Conservation (phyloP, 1,140 invertebrate genomes). For the Macrosteles quadrilineatus region DNA sequence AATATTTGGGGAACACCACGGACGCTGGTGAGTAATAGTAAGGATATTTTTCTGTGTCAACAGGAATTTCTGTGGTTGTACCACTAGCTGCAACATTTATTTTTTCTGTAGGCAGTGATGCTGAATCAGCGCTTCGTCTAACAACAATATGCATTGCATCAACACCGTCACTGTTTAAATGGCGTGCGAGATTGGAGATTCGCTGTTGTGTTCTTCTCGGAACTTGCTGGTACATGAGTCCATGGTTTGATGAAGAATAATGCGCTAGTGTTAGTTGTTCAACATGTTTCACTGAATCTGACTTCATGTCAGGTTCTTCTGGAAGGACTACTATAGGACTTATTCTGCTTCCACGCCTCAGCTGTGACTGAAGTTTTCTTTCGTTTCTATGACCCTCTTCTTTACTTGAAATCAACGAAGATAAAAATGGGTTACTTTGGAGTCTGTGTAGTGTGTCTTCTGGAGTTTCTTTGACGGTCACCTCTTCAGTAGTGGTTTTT, state of each 20-base stretch:
- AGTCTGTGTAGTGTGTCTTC: not conserved
- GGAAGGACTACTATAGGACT: not conserved
- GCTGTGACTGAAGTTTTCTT: not conserved
- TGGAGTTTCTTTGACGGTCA: not conserved
- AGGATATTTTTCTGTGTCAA: slow-evolving; percentile 53
- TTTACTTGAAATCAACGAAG: not conserved
- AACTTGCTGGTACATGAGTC: slow-evolving; percentile 11
- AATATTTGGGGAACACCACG: slow-evolving; percentile 52
- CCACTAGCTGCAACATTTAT: slow-evolving; percentile 32
- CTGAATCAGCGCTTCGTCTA: not conserved
- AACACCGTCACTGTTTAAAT: slow-evolving; percentile 32
- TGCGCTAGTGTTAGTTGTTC: slow-evolving; percentile 42
- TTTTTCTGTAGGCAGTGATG: slow-evolving; percentile 3
- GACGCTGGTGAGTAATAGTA: slow-evolving; percentile 47
- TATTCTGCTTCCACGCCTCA: not conserved
- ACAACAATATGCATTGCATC: slow-evolving; percentile 4
- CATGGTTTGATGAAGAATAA: slow-evolving; percentile 34
- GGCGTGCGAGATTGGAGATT: slow-evolving; percentile 36
- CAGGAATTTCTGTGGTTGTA: slow-evolving; percentile 34
- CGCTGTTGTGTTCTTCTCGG: slow-evolving; percentile 32
- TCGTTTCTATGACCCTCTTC: not conserved
- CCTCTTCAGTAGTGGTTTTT: not conserved
- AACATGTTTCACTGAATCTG: slow-evolving; percentile 36
- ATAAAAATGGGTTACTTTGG: slow-evolving; percentile 2
- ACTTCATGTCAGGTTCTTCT: not conserved